These are phyloP conservation scores for Paracanthobrama guichenoti DNA, from an alignment of 2,113 vertebrate genomes.

Conservation along the genomic window DNA sequence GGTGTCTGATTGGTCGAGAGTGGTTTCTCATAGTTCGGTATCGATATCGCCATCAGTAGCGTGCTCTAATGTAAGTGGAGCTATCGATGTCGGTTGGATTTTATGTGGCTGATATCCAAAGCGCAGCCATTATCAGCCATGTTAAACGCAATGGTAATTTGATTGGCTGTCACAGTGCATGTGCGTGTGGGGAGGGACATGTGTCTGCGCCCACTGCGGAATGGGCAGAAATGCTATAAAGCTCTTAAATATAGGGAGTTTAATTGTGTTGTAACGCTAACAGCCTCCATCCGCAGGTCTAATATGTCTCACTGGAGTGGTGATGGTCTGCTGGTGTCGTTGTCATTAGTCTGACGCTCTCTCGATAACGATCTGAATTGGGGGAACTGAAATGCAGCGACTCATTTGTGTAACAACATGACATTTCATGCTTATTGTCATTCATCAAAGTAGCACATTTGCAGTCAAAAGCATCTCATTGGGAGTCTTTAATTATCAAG, in stretches of 20 bases:
- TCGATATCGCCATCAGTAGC: slow-evolving; percentile 22
- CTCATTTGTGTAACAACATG: slow-evolving; percentile 36
- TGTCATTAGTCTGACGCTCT: slow-evolving; percentile 47
- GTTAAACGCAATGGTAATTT: slow-evolving; percentile 48
- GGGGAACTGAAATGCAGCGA: slow-evolving; percentile 34
- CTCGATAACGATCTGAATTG: slow-evolving; percentile 40
- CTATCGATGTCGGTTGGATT: slow-evolving; percentile 1
- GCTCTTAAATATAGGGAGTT: slow-evolving; percentile 41
- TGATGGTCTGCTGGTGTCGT: neutral
- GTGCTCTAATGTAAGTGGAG: slow-evolving; percentile 34
- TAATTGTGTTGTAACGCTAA: slow-evolving; percentile 45
- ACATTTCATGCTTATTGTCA: neutral
- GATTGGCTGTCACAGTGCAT: slow-evolving; percentile 21
- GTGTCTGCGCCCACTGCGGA: neutral
- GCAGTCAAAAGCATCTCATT: neutral
- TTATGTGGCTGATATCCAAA: neutral
- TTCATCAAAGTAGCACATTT: slow-evolving; percentile 33
- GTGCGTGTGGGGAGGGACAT: neutral
- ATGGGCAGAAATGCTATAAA: slow-evolving; percentile 34
- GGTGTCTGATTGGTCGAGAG: slow-evolving; percentile 31
- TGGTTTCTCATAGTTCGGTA: neutral
- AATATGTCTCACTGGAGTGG: slow-evolving; percentile 20
- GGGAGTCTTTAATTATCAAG: neutral
- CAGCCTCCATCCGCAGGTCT: slow-evolving; percentile 20
- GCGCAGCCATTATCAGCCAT: neutral